Base-by-base conservation (phyloP, 1,140 invertebrate genomes). In the Microvelia longipes region DNA sequence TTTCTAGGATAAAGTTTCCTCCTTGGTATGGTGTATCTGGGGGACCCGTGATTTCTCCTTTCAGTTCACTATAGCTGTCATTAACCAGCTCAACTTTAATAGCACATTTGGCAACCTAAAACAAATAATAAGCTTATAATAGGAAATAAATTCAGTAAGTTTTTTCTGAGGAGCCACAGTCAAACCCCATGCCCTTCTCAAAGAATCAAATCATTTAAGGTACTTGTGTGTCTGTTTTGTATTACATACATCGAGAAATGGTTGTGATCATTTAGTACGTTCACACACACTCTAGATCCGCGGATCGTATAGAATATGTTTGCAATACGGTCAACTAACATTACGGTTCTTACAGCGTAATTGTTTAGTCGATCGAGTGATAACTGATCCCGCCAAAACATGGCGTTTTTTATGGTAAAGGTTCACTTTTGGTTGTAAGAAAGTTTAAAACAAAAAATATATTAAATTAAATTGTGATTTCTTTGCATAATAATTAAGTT, bases 1-100 rank as follows among this genome's bases (percentile, higher is more conserved):
- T 98, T 82, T 98, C 94, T 70, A 99, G 83, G 73, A 91, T 79
- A 82, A 95, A 98, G 75, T 85, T 91, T 28, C 94, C 96, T 67
- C 94, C 94, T 82, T 98, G 94, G 79, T 98, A 98, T 2, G 96
- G 94, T 27, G 95, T 98, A 76, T 98, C 96, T 29, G 94, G 92
- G 26, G 96, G 96, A 0, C 92, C 92, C 60, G 89, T 87, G 70
- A 96, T 96, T 81, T 94, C 89, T 63, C 96, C 96, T 79, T 87
- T 87, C 26, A 98, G 80, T 79, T 98, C 91, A 68, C 90, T 94
- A 81, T 90, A 95, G 78, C 84, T 92, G 77, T 97, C 93, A 80
- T 94, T 90, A 24, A 95, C 85, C 67, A 97, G 80, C 80, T 97
- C 93, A 67, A 98, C 86, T 83, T 92, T 91, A 73, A 98, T 95